Evolutionary conservation across 2,888 invertebrate species (phyloP), one percentile per base, ranked within the genome.

Genomic region (Strigamia transsilvanica): DNA sequence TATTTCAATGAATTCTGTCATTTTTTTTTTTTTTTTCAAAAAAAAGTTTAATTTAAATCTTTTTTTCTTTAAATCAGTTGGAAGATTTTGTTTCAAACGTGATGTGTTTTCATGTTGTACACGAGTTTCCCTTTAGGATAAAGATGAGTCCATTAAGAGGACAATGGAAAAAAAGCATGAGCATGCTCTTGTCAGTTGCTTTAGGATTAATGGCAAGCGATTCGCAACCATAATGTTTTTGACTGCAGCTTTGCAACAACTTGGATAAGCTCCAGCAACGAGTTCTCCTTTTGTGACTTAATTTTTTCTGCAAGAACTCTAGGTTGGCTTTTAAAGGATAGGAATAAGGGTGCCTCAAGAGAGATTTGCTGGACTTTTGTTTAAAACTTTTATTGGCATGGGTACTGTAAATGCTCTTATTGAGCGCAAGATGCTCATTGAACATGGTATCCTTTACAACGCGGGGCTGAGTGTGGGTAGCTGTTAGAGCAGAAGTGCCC

Each of bases 141-240:
- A 46, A 13, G 46, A 46, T 46, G 46, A 46, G 46, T 46, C 46
- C 46, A 46, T 46, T 46, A 46, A 46, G 46, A 46, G 46, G 46
- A 46, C 46, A 46, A 46, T 46, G 46, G 46, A 46, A 46, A 46
- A 12, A 15, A 46, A 46, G 46, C 46, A 46, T 13, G 46, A 46
- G 46, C 13, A 46, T 46, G 46, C 46, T 46, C 46, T 46, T 46
- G 46, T 46, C 46, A 46, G 46, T 1, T 46, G 15, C 46, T 46
- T 46, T 46, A n/a, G 46, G 46, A 46, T 46, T 46, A 46, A 46
- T 46, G 46, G 46, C 46, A 46, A 46, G 46, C 15, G 46, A 46
- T 46, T 46, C 46, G 12, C n/a, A 9, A 46, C 46, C 5, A n/a
- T 46, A 46, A 46, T 46, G 46, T 46, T 46, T 38, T 46, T 46